A percentile compares a stretch with the other conserved stretches of the same genome.
phyloP scores from a whole-genome alignment of 2,113 vertebrate species.

The Nothocercus nigrocapillus region DNA sequence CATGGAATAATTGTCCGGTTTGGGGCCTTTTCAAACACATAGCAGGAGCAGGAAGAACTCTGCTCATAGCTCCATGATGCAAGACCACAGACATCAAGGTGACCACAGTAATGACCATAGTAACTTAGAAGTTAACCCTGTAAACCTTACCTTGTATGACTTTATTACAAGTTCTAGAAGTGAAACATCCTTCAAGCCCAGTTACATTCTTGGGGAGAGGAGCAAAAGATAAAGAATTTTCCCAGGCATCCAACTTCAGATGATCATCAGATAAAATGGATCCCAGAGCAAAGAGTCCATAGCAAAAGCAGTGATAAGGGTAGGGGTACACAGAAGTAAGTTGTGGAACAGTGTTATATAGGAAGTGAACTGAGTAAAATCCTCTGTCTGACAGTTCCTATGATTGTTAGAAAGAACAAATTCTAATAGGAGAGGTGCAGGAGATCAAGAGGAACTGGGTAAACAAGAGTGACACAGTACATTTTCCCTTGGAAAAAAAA shows the following conservation, averaged over 20 bases:
- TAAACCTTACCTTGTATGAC: not conserved
- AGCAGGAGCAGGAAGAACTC: not conserved
- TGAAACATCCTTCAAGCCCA: not conserved
- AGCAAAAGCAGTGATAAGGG: not conserved
- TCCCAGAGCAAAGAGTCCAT: not conserved
- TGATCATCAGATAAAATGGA: not conserved
- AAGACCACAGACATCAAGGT: not conserved
- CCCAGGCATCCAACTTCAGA: not conserved
- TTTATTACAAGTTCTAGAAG: not conserved
- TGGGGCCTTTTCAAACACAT: not conserved
- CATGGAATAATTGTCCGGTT: not conserved
- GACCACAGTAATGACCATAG: not conserved
- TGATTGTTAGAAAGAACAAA: not conserved
- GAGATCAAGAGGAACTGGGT: not conserved
- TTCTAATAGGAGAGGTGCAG: not conserved
- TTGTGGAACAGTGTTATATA: not conserved
- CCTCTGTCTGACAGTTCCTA: not conserved
- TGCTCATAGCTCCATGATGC: not conserved
- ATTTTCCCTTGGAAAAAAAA: not conserved
- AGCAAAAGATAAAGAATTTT: not conserved
- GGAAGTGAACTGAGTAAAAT: not conserved
- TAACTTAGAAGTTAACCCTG: not conserved
- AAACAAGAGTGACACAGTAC: fast-evolving
- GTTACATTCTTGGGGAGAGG: not conserved
- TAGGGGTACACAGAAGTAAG: not conserved